A percentile compares a stretch with the other conserved stretches of the same genome.
phyloP scores from a whole-genome alignment of 2,113 vertebrate species.

The Ictalurus punctatus region DNA sequence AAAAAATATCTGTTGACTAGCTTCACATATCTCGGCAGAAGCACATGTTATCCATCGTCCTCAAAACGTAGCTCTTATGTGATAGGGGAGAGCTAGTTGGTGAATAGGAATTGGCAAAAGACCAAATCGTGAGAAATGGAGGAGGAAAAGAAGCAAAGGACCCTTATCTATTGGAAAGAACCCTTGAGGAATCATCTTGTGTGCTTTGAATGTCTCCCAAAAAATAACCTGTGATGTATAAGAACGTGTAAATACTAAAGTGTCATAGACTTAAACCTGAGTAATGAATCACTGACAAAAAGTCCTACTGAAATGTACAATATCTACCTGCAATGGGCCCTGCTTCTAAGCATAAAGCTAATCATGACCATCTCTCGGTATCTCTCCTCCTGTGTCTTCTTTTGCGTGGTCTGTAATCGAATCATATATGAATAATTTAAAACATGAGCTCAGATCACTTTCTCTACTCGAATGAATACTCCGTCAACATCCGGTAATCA shows the following conservation, averaged over 20 bases:
- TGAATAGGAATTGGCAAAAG: neutral
- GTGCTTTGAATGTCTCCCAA: neutral
- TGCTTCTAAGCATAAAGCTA: neutral
- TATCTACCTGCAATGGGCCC: neutral
- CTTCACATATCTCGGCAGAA: neutral
- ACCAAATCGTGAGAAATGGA: neutral
- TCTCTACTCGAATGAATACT: conserved; percentile 25
- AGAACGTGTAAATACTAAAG: neutral
- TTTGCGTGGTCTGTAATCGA: conserved; percentile 19
- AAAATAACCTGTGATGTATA: neutral
- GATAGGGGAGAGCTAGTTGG: neutral
- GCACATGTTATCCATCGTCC: neutral
- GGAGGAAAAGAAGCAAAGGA: neutral
- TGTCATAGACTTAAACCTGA: neutral
- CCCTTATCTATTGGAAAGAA: neutral
- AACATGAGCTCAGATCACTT: neutral
- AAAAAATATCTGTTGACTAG: neutral
- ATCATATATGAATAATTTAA: conserved; percentile 39
- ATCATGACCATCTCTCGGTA: conserved; percentile 1
- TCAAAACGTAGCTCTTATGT: neutral
- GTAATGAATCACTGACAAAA: neutral
- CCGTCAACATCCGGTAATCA: conserved; percentile 18
- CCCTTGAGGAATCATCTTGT: neutral
- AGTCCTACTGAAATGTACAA: neutral
- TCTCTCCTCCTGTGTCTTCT: neutral